phyloP scores from a whole-genome alignment of 2,888 invertebrate genomes.

The Dryococelus australis region DNA sequence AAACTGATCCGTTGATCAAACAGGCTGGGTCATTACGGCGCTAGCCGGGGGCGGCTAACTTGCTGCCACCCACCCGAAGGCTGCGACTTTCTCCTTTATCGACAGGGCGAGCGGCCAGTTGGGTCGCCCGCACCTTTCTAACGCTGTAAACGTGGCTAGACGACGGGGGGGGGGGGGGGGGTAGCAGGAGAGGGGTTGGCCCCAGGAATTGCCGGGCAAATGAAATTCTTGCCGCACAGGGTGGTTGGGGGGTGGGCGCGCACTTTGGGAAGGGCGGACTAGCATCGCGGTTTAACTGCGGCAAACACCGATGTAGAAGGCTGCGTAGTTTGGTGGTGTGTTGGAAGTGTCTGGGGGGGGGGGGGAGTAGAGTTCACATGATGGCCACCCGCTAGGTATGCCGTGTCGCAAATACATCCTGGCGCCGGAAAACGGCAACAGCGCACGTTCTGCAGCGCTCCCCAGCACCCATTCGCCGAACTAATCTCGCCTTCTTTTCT shows the following conservation, averaged over 20 bases:
- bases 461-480: neutral
- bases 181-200: neutral
- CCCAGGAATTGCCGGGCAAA: neutral
- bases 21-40: too few species aligned
- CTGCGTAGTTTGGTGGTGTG: neutral
- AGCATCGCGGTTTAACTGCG: neutral
- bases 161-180: neutral
- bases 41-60: too few species aligned
- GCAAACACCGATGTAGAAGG: neutral
- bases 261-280: neutral
- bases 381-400: neutral
- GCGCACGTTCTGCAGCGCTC: neutral
- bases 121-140: too few species aligned
- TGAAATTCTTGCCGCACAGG: conserved; percentile 1
- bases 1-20: too few species aligned
- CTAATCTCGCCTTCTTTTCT: neutral
- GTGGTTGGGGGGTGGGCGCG: neutral
- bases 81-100: too few species aligned
- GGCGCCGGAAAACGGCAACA: neutral
- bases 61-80: too few species aligned
- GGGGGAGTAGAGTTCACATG: neutral
- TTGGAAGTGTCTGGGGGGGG: neutral
- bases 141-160: too few species aligned
- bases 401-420: neutral
- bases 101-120: too few species aligned